Percentiles rank a stretch among this genome's conserved stretches.
These are phyloP conservation scores for Seriola dumerili DNA, from an alignment of 2,113 vertebrate genomes.

Conservation along the genomic window DNA sequence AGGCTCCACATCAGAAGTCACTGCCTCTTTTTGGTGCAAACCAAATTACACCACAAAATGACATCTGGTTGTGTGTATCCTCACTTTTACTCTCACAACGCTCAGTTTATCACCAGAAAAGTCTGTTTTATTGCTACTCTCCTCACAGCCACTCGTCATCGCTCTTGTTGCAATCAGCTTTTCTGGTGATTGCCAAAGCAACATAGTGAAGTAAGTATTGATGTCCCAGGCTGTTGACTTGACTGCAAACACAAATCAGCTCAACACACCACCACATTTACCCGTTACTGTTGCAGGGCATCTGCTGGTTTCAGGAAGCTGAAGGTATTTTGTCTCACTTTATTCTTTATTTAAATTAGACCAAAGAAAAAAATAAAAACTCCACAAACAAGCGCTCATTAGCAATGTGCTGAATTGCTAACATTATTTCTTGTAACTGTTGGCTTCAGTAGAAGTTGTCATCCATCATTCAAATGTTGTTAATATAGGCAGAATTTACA, in stretches of 20 bases:
- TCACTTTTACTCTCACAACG: constrained; percentile 1
- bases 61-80: neutral
- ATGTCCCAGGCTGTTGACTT: constrained; percentile 9
- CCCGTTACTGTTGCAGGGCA: neutral
- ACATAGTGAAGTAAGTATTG: constrained; percentile 25
- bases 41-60: neutral
- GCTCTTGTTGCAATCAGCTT: constrained; percentile 53
- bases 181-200: constrained; percentile 40
- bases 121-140: constrained; percentile 51
- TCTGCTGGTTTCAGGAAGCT: neutral
- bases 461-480: neutral
- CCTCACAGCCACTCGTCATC: constrained; percentile 41
- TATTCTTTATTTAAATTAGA: constrained; percentile 2
- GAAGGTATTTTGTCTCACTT: neutral
- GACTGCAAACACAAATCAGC: constrained; percentile 20
- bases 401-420: neutral
- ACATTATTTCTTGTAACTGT: neutral
- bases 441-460: neutral
- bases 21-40: neutral
- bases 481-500: constrained; percentile 38
- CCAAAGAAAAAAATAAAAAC: neutral
- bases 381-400: neutral
- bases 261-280: neutral
- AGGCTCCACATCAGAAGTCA: neutral
- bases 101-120: constrained; percentile 30